These are phyloP conservation scores for Chroicocephalus ridibundus DNA, from an alignment of 2,113 vertebrate species.

Conservation along the genomic window DNA sequence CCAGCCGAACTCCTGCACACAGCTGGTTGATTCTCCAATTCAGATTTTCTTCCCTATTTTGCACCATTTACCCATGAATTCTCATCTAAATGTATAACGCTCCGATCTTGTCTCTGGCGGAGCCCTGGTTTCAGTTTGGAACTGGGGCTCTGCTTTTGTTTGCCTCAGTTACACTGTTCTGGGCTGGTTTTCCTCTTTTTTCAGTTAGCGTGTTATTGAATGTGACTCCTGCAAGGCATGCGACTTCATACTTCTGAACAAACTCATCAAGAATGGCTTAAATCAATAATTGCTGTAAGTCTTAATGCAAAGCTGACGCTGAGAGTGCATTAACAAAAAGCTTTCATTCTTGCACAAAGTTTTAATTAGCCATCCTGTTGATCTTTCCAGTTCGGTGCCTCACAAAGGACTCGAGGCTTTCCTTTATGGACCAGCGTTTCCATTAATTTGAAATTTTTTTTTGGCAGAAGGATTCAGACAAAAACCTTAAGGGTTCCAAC, in stretches of 20 bases:
- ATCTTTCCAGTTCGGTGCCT: constrained; percentile 35
- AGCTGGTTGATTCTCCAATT: background rate
- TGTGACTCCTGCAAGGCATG: background rate
- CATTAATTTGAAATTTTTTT: background rate
- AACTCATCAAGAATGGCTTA: constrained; percentile 11
- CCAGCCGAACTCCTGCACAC: background rate
- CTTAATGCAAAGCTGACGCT: constrained; percentile 20
- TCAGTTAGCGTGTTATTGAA: background rate
- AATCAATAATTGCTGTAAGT: background rate
- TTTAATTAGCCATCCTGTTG: constrained; percentile 52
- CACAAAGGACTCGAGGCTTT: background rate
- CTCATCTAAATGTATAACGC: background rate
- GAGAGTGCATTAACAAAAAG: constrained; percentile 18
- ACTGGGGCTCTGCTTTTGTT: background rate
- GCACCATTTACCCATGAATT: background rate
- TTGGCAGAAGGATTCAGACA: background rate
- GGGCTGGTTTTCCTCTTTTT: background rate
- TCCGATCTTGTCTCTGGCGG: background rate
- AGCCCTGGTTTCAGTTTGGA: background rate
- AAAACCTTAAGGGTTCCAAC: background rate
- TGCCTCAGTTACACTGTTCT: background rate
- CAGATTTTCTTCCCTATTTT: background rate
- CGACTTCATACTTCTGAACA: background rate
- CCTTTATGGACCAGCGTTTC: background rate
- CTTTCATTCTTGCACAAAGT: constrained; percentile 27